Conservation (phyloP, 1,140 invertebrate genomes). For the Mizuhopecten yessoensis region DNA sequence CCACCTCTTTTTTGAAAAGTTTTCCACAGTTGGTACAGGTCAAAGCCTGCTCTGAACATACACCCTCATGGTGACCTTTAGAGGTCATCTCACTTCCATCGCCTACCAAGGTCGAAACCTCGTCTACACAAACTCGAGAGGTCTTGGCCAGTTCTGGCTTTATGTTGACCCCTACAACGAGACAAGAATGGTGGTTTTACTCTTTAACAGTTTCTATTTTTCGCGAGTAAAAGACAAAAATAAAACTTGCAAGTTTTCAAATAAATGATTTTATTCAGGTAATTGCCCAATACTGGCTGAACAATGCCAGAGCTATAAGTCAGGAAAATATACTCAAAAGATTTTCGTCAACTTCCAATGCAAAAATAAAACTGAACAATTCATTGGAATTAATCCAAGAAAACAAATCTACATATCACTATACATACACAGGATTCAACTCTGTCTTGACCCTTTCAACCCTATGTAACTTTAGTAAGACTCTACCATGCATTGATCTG, state of each 20-base stretch:
- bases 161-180: conserved; percentile 7
- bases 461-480: too few species aligned
- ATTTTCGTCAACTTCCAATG: too few species aligned
- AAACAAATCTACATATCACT: background rate
- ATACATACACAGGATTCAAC: background rate
- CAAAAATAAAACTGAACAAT: too few species aligned
- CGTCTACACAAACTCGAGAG: background rate
- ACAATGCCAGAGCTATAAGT: background rate
- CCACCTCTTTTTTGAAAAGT: background rate
- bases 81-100: background rate
- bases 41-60: conserved; percentile 14
- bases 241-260: background rate
- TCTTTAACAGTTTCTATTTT: background rate
- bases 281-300: background rate
- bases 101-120: background rate
- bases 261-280: background rate
- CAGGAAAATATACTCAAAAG: background rate
- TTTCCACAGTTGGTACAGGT: background rate
- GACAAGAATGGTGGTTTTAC: conserved; percentile 13
- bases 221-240: background rate
- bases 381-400: too few species aligned
- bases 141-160: conserved; percentile 23
- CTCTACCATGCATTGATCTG: too few species aligned
- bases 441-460: background rate
- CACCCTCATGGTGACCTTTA: background rate